These are phyloP conservation scores for Axis porcinus DNA, from an alignment of 2,113 vertebrate species.

Conservation along the genomic window DNA sequence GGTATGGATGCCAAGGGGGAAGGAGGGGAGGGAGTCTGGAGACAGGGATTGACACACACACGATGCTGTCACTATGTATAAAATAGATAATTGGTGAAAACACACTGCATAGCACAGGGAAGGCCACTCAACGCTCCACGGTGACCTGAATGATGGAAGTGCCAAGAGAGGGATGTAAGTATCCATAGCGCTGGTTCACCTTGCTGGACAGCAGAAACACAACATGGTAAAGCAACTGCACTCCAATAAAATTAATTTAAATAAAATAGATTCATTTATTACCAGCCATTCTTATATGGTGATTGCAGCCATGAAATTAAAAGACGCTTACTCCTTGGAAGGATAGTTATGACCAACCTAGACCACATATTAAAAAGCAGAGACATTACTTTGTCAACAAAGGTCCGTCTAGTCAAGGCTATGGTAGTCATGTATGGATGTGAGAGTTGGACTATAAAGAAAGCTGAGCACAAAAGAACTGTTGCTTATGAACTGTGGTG, in stretches of 20 bases:
- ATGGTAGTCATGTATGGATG: neutral
- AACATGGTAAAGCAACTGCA: neutral
- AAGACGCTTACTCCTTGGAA: neutral
- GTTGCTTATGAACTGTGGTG: neutral
- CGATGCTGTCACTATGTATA: neutral
- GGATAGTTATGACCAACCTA: neutral
- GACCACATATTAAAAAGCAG: neutral
- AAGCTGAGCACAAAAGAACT: neutral
- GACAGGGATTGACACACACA: neutral
- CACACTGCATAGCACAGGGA: neutral
- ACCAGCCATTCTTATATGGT: neutral
- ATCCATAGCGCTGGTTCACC: neutral
- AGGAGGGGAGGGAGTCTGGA: neutral
- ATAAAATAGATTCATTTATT: neutral
- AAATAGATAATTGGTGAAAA: neutral
- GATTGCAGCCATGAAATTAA: neutral
- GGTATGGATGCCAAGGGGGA: accelerated
- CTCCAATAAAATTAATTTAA: neutral
- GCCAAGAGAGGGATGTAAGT: neutral
- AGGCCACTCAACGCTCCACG: accelerated
- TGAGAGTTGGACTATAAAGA: neutral
- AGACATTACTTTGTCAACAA: neutral
- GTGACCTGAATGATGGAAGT: neutral
- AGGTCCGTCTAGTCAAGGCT: neutral
- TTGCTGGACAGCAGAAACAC: neutral